These are phyloP conservation scores for Cynaeus angustus DNA, from an alignment of 2,888 invertebrate species.

Conservation along the genomic window DNA sequence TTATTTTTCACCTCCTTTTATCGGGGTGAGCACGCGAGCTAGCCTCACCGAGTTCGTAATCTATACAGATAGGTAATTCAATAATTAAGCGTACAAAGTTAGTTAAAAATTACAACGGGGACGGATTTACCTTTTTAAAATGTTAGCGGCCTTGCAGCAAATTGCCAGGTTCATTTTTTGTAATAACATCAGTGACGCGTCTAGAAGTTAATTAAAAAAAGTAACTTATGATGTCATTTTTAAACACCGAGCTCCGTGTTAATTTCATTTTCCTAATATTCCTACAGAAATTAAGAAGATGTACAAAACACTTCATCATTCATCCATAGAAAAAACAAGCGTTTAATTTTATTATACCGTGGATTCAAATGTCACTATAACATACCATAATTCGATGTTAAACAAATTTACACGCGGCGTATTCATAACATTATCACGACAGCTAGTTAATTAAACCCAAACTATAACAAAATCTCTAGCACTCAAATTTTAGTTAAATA, in stretches of 20 bases:
- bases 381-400: no score
- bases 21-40: conserved; percentile 52
- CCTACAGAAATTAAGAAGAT: conserved; percentile 51
- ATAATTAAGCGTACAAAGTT: conserved; percentile 55
- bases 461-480: not conserved
- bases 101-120: conserved; percentile 49
- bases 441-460: no score
- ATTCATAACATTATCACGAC: no score
- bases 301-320: conserved; percentile 29
- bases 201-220: conserved; percentile 55
- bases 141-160: conserved; percentile 41
- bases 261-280: conserved; percentile 52
- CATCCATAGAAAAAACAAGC: no score
- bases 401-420: no score
- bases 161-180: conserved; percentile 53
- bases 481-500: not conserved
- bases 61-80: conserved; percentile 56
- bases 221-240: conserved; percentile 55
- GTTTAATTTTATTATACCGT: no score
- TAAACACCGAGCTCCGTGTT: conserved; percentile 46
- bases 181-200: conserved; percentile 52
- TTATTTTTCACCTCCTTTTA: conserved; percentile 58
- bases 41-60: conserved; percentile 50
- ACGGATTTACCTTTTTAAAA: conserved; percentile 48
- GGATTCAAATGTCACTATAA: no score